Evolutionary conservation across 2,888 invertebrate genomes (phyloP).

Genomic region (Malthinus flaveolus): DNA sequence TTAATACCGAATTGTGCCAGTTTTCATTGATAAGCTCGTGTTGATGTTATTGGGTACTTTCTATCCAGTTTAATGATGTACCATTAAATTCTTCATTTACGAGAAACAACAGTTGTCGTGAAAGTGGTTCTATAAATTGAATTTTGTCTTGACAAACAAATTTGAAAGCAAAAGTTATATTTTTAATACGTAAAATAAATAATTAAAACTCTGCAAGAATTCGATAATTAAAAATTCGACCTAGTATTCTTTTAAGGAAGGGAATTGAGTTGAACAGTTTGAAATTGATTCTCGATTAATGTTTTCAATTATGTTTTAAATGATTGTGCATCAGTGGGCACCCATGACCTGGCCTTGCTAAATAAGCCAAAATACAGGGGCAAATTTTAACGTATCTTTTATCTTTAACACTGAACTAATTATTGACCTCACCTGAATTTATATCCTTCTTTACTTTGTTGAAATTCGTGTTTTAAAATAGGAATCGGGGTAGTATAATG

Average conservation of each 20-base stretch:
- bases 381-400: no score
- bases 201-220: neutral
- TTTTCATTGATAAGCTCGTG: no score
- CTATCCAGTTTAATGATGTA: no score
- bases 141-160: neutral
- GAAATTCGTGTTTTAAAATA: conserved; percentile 60
- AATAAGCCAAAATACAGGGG: no score
- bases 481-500: conserved; percentile 52
- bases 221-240: neutral
- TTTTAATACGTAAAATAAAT: neutral
- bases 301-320: neutral
- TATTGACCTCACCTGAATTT: conserved; percentile 60
- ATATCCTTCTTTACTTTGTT: conserved; percentile 63
- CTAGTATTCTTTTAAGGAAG: neutral
- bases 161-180: conserved; percentile 1
- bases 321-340: no score
- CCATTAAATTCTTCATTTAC: no score
- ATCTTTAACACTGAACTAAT: neutral
- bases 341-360: no score
- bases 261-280: no score
- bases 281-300: no score
- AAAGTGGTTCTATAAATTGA: conserved; percentile 8
- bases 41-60: no score
- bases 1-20: no score
- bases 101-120: conserved; percentile 7